These are phyloP conservation scores for Podarcis muralis DNA, from an alignment of 2,113 vertebrate species.

Conservation along the genomic window DNA sequence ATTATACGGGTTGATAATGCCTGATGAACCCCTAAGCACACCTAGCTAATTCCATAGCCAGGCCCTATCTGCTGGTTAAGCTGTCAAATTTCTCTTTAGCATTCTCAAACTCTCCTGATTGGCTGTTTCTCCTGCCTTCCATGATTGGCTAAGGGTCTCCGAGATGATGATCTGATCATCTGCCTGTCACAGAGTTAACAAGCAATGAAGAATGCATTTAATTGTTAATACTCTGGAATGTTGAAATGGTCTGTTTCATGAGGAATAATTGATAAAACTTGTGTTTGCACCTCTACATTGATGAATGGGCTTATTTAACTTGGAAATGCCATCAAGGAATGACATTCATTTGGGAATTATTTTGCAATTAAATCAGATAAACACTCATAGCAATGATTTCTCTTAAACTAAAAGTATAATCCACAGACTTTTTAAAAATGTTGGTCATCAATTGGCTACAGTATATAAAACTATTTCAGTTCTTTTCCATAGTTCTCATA, in stretches of 20 bases:
- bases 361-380: not conserved
- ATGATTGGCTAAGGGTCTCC: no score
- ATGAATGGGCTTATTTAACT: not conserved
- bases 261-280: not conserved
- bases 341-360: not conserved
- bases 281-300: not conserved
- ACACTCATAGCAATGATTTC: not conserved
- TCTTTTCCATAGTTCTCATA: not conserved
- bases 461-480: not conserved
- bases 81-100: no score
- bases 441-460: not conserved
- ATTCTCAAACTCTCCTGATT: no score
- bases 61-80: no score
- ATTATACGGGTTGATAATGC: no score
- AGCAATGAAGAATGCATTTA: not conserved
- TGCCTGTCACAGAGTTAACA: not conserved
- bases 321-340: not conserved
- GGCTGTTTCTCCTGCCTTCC: no score
- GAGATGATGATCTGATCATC: no score
- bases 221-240: not conserved
- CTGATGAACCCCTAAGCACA: no score
- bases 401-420: slow-evolving; percentile 1
- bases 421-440: not conserved
- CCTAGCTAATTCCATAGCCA: no score
- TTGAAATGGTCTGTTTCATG: not conserved